phyloP scores from a whole-genome alignment of 2,888 invertebrate genomes.

The Bembecia ichneumoniformis region DNA sequence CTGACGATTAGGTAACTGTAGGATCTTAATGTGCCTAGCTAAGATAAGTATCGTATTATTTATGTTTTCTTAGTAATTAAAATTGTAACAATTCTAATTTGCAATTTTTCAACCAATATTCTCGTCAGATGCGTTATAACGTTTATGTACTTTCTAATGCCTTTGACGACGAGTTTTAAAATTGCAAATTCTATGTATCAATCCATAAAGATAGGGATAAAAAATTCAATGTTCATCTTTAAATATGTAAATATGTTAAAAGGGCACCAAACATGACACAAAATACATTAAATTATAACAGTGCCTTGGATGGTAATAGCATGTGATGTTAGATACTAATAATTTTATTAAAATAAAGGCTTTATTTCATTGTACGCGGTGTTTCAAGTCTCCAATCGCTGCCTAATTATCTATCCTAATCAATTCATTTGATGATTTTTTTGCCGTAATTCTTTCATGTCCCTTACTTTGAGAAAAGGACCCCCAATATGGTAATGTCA shows the following conservation, averaged over 20 bases:
- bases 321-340: constrained; percentile 53
- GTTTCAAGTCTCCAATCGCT: no score
- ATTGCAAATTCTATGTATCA: background rate
- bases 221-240: no score
- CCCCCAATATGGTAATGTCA: no score
- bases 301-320: constrained; percentile 48
- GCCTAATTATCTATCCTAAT: no score
- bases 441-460: no score
- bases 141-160: constrained; percentile 1
- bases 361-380: constrained; percentile 6
- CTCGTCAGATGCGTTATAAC: constrained; percentile 2
- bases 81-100: background rate
- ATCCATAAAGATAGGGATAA: background rate
- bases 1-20: background rate
- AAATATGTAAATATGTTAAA: constrained; percentile 12
- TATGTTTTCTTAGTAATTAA: background rate
- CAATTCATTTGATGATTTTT: no score
- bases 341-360: constrained; percentile 28
- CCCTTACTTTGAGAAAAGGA: no score
- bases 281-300: constrained; percentile 25
- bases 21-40: background rate
- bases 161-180: constrained; percentile 2
- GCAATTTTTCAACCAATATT: background rate
- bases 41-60: background rate
- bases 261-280: constrained; percentile 41